Base-by-base conservation (phyloP, 2,888 invertebrate species). In the Leucozona laternaria region DNA sequence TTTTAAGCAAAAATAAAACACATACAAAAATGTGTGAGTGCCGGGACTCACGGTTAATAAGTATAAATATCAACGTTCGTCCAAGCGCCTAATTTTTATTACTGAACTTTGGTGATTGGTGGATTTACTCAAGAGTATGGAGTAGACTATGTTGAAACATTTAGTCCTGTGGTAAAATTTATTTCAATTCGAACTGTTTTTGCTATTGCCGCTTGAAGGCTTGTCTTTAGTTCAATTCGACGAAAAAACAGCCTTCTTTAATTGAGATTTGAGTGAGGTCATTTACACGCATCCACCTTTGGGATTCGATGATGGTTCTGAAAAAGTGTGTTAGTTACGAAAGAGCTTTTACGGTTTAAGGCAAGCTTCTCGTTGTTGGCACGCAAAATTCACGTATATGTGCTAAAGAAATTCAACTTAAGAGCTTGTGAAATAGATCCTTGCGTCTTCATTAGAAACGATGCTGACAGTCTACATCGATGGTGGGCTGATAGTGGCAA, bases 281-380 rank as follows among this genome's bases (percentile, higher is more conserved):
- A 78, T 88, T 6, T 83, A 62, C 53, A 81, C 88, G 85, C 37
- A 34, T 8, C 88, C 88, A 62, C 88, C 88, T 31, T 20, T 50
- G 17, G 88, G 86, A 17, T 89, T 82, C 62, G 48, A 88, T 15
- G 85, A 88, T 77, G 88, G 88, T 22, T 88, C 79, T 15, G 84
- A 76, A 8, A 79, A 70, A 31, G 89, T 89, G 2, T 89, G 88
- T 73, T 78, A 82, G 40, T 71, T 89, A 5, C 55, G 76, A 5
- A 89, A 89, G 62, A 88, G 88, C 50, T 28, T 89, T 2, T 89
- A 89, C 66, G 88, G 89, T 6, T 50, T 89, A 13, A 89, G 89
- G 55, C 89, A 89, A 87, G 86, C 89, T n/a, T 82, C 88, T 15
- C 73, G 89, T 15, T 88, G 88, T 66, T 89, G 89, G 89, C 89